These are phyloP conservation scores for Propithecus coquereli DNA, from an alignment of 2,113 vertebrate species.

Conservation along the genomic window DNA sequence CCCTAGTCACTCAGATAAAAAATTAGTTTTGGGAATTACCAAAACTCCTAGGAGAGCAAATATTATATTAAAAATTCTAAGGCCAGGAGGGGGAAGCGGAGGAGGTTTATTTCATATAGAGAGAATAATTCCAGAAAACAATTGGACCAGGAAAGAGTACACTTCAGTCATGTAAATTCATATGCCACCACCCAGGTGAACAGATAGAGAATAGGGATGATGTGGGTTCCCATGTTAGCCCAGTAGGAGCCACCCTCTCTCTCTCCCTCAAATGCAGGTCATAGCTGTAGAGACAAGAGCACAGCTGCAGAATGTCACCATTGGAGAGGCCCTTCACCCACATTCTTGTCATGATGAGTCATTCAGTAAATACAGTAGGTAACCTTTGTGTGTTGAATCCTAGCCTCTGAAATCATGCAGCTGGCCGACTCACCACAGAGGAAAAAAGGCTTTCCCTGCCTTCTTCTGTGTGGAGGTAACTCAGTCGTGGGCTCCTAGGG, in stretches of 20 bases:
- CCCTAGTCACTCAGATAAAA: not conserved
- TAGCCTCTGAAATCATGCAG: conserved; percentile 60
- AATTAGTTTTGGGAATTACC: not conserved
- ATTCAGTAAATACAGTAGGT: conserved; percentile 64
- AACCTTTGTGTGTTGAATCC: conserved; percentile 31
- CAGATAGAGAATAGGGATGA: not conserved
- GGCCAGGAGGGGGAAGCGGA: not conserved
- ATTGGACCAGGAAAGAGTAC: not conserved
- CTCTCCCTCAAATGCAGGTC: not conserved
- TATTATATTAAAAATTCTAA: not conserved
- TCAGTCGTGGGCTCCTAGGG: not conserved
- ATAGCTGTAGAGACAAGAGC: conserved; percentile 49
- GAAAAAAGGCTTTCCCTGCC: not conserved
- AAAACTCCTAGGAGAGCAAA: not conserved
- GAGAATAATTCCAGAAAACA: not conserved
- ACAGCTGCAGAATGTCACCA: conserved; percentile 70
- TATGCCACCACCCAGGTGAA: not conserved
- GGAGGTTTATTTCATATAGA: not conserved
- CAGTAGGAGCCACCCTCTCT: not conserved
- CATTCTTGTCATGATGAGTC: conserved; percentile 71
- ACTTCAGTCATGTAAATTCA: not conserved
- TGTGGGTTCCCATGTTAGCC: not conserved
- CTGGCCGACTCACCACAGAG: not conserved
- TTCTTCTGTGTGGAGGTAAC: conserved; percentile 6
- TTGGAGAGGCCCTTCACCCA: not conserved